These are phyloP conservation scores for Typhlichthys eigenmanni DNA, from an alignment of 2,797 vertebrate species.

Conservation along the genomic window DNA sequence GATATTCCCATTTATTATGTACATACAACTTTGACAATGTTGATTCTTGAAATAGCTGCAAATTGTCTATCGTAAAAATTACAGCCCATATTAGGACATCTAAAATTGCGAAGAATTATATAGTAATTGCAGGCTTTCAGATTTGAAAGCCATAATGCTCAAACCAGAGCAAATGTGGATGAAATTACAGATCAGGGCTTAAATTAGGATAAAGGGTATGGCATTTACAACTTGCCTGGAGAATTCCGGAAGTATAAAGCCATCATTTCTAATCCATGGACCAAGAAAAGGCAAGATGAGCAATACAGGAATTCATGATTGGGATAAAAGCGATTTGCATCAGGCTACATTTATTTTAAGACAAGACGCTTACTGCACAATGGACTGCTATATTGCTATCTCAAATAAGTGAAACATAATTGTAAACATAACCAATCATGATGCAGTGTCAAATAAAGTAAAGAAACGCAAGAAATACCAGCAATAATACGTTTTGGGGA, in stretches of 20 bases:
- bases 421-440: too few species aligned
- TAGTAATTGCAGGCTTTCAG: slow-evolving; percentile 99
- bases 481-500: too few species aligned
- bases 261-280: slow-evolving; percentile 76
- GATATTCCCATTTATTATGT: slow-evolving; percentile 99
- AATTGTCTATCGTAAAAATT: slow-evolving; percentile 99
- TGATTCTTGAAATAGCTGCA: slow-evolving; percentile 99
- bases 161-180: slow-evolving; percentile 99
- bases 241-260: slow-evolving; percentile 88
- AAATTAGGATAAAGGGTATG: slow-evolving; percentile 95
- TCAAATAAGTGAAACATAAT: too few species aligned
- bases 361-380: too few species aligned
- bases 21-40: slow-evolving; percentile 99
- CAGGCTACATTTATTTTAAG: too few species aligned
- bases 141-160: slow-evolving; percentile 98
- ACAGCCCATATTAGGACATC: slow-evolving; percentile 99
- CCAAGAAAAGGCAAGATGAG: slow-evolving; percentile 75
- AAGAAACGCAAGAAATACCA: too few species aligned
- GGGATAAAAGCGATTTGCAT: neutral
- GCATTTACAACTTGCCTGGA: slow-evolving; percentile 97
- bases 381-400: too few species aligned
- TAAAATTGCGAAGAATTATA: slow-evolving; percentile 99
- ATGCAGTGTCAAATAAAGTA: too few species aligned
- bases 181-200: slow-evolving; percentile 99
- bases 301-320: neutral